phyloP scores from a whole-genome alignment of 2,113 vertebrate genomes.

The Cariama cristata region DNA sequence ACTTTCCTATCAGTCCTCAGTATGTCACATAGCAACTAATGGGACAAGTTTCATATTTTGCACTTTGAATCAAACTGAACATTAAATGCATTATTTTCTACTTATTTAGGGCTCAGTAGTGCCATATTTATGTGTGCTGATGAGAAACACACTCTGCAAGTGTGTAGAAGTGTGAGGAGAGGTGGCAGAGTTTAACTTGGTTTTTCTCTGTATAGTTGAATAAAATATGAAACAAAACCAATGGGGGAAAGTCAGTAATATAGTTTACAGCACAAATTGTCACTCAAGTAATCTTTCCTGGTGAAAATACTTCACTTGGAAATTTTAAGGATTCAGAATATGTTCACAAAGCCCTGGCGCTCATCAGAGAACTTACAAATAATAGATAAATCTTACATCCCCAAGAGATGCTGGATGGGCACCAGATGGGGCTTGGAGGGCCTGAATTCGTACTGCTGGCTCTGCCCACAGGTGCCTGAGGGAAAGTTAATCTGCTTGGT shows the following conservation, averaged over 20 bases:
- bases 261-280: not conserved
- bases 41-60: not conserved
- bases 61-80: not conserved
- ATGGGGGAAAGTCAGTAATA: not conserved
- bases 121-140: not conserved
- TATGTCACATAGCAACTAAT: not conserved
- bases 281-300: not conserved
- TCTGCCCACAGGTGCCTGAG: not conserved
- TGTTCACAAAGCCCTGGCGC: not conserved
- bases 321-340: not conserved
- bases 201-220: not conserved
- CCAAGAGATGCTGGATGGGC: not conserved
- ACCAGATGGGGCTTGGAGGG: not conserved
- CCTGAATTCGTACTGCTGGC: not conserved
- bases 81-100: constrained; percentile 46
- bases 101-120: constrained; percentile 10
- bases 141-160: not conserved
- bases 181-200: not conserved
- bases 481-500: not conserved
- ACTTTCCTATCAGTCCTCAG: not conserved
- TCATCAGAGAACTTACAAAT: not conserved
- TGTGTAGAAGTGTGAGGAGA: not conserved
- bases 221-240: constrained; percentile 29
- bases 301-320: constrained; percentile 18
- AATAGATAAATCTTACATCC: not conserved